Evolutionary conservation across 1,140 invertebrate genomes (phyloP).

Genomic region (Lysiphlebus fabarum): DNA sequence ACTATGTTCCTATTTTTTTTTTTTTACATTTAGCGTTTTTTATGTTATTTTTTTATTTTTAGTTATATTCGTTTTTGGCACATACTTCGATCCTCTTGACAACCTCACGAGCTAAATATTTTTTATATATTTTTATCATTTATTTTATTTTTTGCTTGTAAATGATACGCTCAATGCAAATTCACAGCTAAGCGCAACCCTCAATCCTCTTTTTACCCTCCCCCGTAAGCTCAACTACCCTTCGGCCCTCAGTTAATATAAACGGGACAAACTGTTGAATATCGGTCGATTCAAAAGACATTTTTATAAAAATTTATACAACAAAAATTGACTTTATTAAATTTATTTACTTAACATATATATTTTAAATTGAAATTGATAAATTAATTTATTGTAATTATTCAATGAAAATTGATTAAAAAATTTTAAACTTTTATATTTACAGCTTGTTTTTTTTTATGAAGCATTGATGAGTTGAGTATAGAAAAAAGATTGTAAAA

Average conservation of each 20-base stretch:
- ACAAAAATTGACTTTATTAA: too few species aligned
- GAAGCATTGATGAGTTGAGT: too few species aligned
- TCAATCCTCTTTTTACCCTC: slow-evolving; percentile 8
- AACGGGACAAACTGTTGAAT: slow-evolving; percentile 23
- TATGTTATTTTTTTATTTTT: slow-evolving; percentile 16
- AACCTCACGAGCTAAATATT: not conserved
- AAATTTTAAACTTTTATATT: too few species aligned
- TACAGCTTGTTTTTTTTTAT: too few species aligned
- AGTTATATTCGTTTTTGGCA: not conserved
- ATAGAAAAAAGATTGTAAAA: too few species aligned
- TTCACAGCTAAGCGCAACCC: slow-evolving; percentile 14
- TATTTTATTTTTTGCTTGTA: not conserved
- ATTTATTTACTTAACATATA: too few species aligned
- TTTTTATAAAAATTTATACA: too few species aligned
- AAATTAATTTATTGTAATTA: too few species aligned
- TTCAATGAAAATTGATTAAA: too few species aligned
- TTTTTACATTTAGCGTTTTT: slow-evolving; percentile 4
- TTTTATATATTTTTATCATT: slow-evolving; percentile 2
- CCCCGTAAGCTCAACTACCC: slow-evolving; percentile 20
- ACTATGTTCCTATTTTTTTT: slow-evolving; percentile 14
- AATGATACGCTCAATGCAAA: slow-evolving; percentile 17
- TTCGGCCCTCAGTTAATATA: slow-evolving; percentile 2
- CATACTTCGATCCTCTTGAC: slow-evolving; percentile 3
- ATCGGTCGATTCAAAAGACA: slow-evolving; percentile 17
- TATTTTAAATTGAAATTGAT: too few species aligned